A percentile compares a stretch with the other conserved stretches of the same genome.
Conservation (phyloP, 2,113 vertebrate species). For the Protobothrops mucrosquamatus region DNA sequence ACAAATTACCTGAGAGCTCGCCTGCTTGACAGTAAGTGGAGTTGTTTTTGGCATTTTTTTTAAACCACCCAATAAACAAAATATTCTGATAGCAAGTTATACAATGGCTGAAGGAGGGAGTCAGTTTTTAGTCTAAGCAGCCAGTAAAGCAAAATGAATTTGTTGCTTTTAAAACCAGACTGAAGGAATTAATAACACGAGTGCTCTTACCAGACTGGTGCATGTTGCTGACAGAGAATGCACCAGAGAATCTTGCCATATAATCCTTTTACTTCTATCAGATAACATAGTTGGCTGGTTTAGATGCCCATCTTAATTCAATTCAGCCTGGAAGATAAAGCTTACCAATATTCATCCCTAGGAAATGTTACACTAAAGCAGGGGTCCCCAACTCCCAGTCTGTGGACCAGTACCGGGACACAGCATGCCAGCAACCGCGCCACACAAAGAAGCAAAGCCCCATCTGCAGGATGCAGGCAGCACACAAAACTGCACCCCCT, state of each 20-base stretch:
- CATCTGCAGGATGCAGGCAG: no score
- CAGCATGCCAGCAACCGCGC: no score
- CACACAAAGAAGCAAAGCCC: no score
- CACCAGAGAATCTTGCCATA: not conserved
- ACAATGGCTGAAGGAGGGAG: not conserved
- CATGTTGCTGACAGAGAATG: not conserved
- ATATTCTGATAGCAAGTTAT: not conserved
- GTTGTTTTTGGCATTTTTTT: not conserved
- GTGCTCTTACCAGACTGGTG: not conserved
- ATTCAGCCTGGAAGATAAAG: not conserved
- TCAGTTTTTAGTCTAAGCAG: not conserved
- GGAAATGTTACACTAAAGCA: not conserved
- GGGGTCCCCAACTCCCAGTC: no score
- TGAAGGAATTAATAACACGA: not conserved
- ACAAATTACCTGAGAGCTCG: slow-evolving; percentile 23
- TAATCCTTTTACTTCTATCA: not conserved
- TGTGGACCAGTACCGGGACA: no score
- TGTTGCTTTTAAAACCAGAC: not conserved
- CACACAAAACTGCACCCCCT: no score
- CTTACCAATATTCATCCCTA: not conserved
- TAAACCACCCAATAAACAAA: not conserved
- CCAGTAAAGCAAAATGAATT: not conserved
- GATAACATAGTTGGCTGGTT: not conserved
- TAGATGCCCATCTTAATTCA: not conserved
- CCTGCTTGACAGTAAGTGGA: not conserved